These are phyloP conservation scores for Mormyrus lacerda DNA, from an alignment of 2,113 vertebrate species.

Conservation along the genomic window DNA sequence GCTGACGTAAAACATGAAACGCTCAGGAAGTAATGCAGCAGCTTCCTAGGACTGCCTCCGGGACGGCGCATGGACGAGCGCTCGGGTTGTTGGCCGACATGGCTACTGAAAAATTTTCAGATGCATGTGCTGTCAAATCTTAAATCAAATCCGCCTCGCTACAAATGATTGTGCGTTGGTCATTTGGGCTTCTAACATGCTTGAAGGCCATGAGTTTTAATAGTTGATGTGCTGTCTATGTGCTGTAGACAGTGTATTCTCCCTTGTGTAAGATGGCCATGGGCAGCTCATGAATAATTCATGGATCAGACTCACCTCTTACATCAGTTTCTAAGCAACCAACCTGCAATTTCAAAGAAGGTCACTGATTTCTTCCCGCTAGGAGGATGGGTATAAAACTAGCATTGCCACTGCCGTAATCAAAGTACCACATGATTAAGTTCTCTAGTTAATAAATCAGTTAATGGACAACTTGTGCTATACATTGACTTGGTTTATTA, in stretches of 20 bases:
- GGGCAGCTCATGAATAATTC: slow-evolving; percentile 3
- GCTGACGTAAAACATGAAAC: background rate
- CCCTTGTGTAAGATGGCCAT: slow-evolving; percentile 17
- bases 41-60: background rate
- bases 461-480: background rate
- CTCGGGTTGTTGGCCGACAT: background rate
- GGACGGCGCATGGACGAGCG: background rate
- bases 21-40: background rate
- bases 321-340: slow-evolving; percentile 4
- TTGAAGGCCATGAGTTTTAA: background rate
- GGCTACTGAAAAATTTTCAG: background rate
- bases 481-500: background rate
- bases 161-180: background rate
- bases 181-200: background rate
- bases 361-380: background rate
- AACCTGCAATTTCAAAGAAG: background rate
- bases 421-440: background rate
- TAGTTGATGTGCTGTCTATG: background rate
- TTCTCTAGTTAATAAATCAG: background rate
- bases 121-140: background rate
- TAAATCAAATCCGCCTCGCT: background rate
- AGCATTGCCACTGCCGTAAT: background rate
- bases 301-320: background rate
- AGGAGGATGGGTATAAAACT: background rate
- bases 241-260: slow-evolving; percentile 16